These are phyloP conservation scores for Probaryconus sp. DNA, from an alignment of 1,140 invertebrate species.

Conservation along the genomic window DNA sequence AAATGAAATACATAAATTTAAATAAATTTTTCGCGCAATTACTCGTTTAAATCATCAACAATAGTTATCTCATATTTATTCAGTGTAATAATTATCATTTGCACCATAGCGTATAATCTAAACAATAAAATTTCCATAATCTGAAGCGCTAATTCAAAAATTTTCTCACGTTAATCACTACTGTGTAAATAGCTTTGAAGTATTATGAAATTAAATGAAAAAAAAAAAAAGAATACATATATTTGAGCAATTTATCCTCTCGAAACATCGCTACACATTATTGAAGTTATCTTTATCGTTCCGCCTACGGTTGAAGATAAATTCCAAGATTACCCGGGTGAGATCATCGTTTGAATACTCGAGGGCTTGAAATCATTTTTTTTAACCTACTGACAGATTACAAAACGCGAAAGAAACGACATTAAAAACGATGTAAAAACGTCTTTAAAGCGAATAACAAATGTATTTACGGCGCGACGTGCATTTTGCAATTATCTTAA, in stretches of 20 bases:
- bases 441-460: background rate
- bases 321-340: slow-evolving; percentile 41
- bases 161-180: background rate
- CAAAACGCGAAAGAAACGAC: too few relatives aligned
- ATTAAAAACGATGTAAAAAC: too few relatives aligned
- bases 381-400: slow-evolving; percentile 3
- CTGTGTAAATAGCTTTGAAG: background rate
- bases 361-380: slow-evolving; percentile 18
- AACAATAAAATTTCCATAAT: too few relatives aligned
- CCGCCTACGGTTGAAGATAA: slow-evolving; percentile 25
- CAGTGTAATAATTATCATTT: too few relatives aligned
- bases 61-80: too few relatives aligned
- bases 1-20: too few relatives aligned
- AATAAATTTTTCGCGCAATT: slow-evolving; percentile 15
- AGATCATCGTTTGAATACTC: slow-evolving; percentile 45
- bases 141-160: too few relatives aligned
- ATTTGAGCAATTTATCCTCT: slow-evolving; percentile 18
- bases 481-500: too few relatives aligned
- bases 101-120: too few relatives aligned
- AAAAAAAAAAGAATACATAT: slow-evolving; percentile 10
- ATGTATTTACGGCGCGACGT: too few relatives aligned
- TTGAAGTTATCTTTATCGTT: slow-evolving; percentile 23
- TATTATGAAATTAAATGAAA: slow-evolving; percentile 26
- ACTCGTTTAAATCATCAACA: slow-evolving; percentile 12
- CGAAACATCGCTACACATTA: slow-evolving; percentile 9